Conservation (phyloP, 2,888 invertebrate species). For the Taphrorychus bicolor region DNA sequence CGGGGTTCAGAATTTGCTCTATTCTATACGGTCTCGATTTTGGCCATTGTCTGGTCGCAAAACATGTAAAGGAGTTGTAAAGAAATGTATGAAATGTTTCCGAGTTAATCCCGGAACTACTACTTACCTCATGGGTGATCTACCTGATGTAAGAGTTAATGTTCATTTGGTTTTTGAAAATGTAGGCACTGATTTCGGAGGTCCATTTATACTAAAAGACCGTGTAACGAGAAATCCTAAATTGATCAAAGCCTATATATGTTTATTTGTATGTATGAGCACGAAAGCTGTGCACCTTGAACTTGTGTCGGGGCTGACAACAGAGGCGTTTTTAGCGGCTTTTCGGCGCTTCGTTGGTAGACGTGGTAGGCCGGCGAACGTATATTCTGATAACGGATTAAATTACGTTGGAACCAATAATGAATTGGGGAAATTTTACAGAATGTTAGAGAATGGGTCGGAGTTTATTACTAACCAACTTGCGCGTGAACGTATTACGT, state of each 20-base stretch:
- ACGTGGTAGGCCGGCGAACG: too few species aligned
- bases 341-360: too few species aligned
- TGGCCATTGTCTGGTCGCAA: conserved; percentile 46
- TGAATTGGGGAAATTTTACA: too few species aligned
- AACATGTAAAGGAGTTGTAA: conserved; percentile 35
- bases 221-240: conserved; percentile 7
- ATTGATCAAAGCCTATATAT: conserved; percentile 7
- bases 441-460: too few species aligned
- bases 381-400: too few species aligned
- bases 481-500: too few species aligned
- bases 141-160: conserved; percentile 9
- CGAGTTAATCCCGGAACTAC: too few species aligned
- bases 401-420: too few species aligned
- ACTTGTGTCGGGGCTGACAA: too few species aligned
- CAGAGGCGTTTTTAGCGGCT: too few species aligned
- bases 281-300: too few species aligned
- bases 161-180: background rate
- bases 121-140: conserved; percentile 19
- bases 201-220: conserved; percentile 15
- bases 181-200: conserved; percentile 18
- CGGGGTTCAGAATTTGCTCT: conserved; percentile 34
- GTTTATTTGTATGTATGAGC: conserved; percentile 11
- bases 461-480: too few species aligned
- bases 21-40: conserved; percentile 41
- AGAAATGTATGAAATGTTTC: background rate